A percentile compares a stretch with the other conserved stretches of the same genome.
Conservation (phyloP, 92 coral and sea anemone species). For the Isaurus tuberculatus region DNA sequence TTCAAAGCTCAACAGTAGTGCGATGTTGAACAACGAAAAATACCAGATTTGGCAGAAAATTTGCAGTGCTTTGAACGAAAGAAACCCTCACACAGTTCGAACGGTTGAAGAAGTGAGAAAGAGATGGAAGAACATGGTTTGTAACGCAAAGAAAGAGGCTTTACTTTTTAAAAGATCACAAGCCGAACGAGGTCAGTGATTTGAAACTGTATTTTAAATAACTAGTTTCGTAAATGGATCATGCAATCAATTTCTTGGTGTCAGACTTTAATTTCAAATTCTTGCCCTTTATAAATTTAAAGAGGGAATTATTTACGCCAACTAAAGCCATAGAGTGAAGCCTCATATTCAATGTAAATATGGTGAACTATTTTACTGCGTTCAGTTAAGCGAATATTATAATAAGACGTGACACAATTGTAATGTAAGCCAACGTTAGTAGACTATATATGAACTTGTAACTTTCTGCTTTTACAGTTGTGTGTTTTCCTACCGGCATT, state of each 20-base stretch:
- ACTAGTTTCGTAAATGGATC: neutral
- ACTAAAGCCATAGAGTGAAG: neutral
- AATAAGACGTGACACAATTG: neutral
- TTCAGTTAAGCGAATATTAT: neutral
- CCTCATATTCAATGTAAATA: neutral
- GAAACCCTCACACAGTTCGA: slow-evolving; percentile 67
- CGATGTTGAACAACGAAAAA: slow-evolving; percentile 73
- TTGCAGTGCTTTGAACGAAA: slow-evolving; percentile 70
- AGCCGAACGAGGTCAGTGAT: slow-evolving; percentile 33
- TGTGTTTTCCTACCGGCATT: too few relatives aligned
- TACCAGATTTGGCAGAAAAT: slow-evolving; percentile 81
- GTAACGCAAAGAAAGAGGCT: slow-evolving; percentile 75
- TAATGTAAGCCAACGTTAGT: neutral
- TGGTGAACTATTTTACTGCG: too few relatives aligned
- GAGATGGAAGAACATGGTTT: slow-evolving; percentile 90
- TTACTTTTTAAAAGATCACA: slow-evolving; percentile 43
- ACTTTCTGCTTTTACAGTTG: too few relatives aligned
- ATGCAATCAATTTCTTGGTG: neutral
- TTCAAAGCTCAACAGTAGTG: slow-evolving; percentile 75
- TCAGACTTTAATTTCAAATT: neutral
- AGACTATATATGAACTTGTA: too few relatives aligned
- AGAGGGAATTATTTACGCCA: neutral
- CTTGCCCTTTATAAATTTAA: neutral
- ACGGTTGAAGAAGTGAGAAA: slow-evolving; percentile 83
- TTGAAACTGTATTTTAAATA: neutral